These are phyloP conservation scores for Trichacis sp. DNA, from an alignment of 2,888 invertebrate species.

Conservation along the genomic window DNA sequence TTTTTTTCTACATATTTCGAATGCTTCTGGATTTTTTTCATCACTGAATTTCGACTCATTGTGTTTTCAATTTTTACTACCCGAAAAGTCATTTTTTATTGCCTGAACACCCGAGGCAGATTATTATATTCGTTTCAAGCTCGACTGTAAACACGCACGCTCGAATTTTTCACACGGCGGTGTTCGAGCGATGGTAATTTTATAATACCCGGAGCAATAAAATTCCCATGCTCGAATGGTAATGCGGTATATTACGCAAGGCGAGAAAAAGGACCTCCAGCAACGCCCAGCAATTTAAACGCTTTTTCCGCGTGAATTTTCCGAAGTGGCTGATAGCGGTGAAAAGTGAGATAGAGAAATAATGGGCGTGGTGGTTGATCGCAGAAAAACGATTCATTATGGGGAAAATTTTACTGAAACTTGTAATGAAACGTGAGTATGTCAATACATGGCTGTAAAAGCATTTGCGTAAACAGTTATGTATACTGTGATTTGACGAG, in stretches of 20 bases:
- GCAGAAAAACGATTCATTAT: no score
- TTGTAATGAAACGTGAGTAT: no score
- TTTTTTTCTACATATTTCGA: neutral
- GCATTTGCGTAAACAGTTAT: no score
- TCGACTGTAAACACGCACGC: neutral
- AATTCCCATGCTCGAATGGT: neutral
- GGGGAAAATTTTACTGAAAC: no score
- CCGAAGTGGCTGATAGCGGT: neutral
- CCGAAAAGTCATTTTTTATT: neutral
- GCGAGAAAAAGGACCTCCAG: neutral
- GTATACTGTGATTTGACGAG: no score
- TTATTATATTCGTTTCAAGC: neutral
- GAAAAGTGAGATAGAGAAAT: neutral
- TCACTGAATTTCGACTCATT: neutral
- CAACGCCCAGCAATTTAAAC: neutral
- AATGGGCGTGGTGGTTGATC: no score
- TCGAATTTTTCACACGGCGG: neutral
- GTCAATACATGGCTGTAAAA: no score
- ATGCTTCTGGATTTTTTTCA: neutral
- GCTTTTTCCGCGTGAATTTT: conserved; percentile 1
- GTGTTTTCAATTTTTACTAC: neutral
- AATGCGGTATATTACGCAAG: neutral
- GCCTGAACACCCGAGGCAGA: neutral
- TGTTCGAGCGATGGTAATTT: neutral
- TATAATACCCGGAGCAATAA: neutral